Evolutionary conservation across 2,113 vertebrate species (phyloP).

Genomic region (Limnothrissa miodon): DNA sequence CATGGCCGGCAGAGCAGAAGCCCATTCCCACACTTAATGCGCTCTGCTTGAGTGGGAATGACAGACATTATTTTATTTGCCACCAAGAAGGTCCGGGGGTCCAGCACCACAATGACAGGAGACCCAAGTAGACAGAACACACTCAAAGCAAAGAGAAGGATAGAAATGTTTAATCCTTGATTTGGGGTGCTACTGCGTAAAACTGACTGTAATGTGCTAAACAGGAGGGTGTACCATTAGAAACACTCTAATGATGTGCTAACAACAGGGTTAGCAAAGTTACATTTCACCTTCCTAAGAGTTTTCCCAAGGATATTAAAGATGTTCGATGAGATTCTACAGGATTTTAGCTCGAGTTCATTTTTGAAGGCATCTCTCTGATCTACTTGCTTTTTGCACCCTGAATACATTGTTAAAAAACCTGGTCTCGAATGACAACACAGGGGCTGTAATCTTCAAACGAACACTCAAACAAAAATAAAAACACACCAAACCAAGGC

Average conservation of each 20-base stretch:
- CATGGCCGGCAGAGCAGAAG: not conserved
- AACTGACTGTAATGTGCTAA: not conserved
- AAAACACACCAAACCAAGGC: too few species aligned
- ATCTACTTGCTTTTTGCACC: too few species aligned
- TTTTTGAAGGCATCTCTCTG: too few species aligned
- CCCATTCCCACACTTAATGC: not conserved
- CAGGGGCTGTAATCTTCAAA: too few species aligned
- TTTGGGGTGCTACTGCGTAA: not conserved
- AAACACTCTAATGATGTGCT: not conserved
- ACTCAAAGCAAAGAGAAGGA: not conserved
- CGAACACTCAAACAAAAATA: too few species aligned
- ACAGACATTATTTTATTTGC: slow-evolving; percentile 15
- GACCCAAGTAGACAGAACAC: not conserved
- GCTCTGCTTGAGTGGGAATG: slow-evolving; percentile 17
- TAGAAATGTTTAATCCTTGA: not conserved
- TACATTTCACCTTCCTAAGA: not conserved
- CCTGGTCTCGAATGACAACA: too few species aligned
- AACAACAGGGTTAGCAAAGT: not conserved
- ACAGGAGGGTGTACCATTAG: not conserved
- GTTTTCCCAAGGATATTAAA: too few species aligned
- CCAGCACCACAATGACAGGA: not conserved
- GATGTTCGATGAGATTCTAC: too few species aligned
- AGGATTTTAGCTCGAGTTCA: too few species aligned
- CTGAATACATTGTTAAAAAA: too few species aligned
- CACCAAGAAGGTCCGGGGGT: not conserved